phyloP scores from a whole-genome alignment of 2,113 vertebrate species.

The Lycaon pictus region DNA sequence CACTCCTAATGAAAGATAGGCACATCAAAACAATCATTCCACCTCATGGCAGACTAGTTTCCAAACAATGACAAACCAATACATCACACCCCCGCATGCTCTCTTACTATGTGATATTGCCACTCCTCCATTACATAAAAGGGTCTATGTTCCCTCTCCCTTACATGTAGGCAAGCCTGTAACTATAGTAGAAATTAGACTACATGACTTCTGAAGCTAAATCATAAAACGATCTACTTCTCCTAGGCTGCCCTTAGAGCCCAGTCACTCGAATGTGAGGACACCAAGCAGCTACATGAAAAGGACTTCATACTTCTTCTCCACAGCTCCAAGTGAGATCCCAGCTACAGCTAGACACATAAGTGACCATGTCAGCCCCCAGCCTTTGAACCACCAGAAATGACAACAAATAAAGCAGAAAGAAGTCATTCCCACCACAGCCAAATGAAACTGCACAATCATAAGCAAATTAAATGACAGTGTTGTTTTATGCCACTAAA shows the following conservation, averaged over 20 bases:
- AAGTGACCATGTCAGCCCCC: not conserved
- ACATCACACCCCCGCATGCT: not conserved
- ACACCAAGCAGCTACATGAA: not conserved
- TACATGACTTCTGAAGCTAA: not conserved
- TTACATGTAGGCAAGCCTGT: not conserved
- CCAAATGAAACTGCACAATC: not conserved
- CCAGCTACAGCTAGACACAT: not conserved
- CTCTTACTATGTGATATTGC: not conserved
- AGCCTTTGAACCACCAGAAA: not conserved
- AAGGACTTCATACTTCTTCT: not conserved
- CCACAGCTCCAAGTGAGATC: not conserved
- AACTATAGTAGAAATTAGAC: not conserved
- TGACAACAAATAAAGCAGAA: not conserved
- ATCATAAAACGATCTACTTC: not conserved
- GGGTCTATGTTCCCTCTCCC: not conserved
- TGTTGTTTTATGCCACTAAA: constrained; percentile 1
- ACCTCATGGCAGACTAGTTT: not conserved
- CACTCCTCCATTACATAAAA: not conserved
- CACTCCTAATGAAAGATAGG: not conserved
- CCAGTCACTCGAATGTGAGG: not conserved
- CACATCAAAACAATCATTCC: not conserved
- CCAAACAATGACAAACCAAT: not conserved
- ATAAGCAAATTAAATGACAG: constrained; percentile 55
- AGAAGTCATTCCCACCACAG: not conserved
- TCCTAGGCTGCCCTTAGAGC: not conserved